phyloP scores from a whole-genome alignment of 2,888 invertebrate genomes.

The Frankliniella fusca region DNA sequence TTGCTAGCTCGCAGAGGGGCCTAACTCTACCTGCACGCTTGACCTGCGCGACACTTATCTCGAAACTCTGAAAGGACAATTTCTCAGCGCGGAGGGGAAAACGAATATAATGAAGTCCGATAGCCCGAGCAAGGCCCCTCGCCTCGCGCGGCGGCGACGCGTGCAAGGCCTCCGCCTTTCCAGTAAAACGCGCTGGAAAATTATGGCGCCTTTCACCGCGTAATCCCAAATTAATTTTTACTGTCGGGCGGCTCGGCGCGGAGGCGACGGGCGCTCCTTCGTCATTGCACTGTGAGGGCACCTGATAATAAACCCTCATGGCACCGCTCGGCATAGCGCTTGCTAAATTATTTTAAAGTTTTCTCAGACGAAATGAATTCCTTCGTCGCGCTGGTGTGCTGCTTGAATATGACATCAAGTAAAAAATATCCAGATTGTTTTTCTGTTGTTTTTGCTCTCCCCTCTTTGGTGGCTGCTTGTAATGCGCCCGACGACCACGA shows the following conservation, averaged over 20 bases:
- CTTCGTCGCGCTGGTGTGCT: too few relatives aligned
- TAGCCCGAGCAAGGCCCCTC: background rate
- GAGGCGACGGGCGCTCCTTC: background rate
- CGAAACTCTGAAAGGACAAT: slow-evolving; percentile 11
- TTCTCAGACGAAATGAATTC: too few relatives aligned
- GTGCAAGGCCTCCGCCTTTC: background rate
- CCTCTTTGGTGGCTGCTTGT: too few relatives aligned
- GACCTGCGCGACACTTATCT: background rate
- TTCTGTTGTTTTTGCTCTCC: too few relatives aligned
- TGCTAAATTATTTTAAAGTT: too few relatives aligned
- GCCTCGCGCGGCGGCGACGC: too few relatives aligned
- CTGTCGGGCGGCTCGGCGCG: background rate
- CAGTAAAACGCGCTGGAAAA: background rate
- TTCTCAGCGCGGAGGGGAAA: slow-evolving; percentile 8
- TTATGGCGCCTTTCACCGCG: slow-evolving; percentile 12
- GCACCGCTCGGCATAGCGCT: background rate
- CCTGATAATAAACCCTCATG: background rate
- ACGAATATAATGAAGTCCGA: slow-evolving; percentile 19
- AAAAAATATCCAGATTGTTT: too few relatives aligned
- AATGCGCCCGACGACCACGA: too few relatives aligned
- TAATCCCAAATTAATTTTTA: slow-evolving; percentile 21
- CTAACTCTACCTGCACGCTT: too few relatives aligned
- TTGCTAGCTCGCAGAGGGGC: too few relatives aligned
- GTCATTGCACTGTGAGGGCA: background rate
- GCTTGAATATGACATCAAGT: too few relatives aligned